phyloP scores from a whole-genome alignment of 2,113 vertebrate species.

The Willisornis vidua region DNA sequence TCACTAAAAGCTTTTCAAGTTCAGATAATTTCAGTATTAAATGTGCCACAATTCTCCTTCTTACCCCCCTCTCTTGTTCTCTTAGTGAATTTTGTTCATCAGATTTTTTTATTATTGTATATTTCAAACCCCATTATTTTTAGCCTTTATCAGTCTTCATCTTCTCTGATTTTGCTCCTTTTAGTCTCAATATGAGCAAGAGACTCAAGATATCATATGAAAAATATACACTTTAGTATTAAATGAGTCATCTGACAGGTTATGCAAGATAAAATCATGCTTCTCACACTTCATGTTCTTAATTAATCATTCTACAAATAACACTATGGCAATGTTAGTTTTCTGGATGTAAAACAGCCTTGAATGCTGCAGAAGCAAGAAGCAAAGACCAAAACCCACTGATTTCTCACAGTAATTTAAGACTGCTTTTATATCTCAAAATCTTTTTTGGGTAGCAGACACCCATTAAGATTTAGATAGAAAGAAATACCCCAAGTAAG shows the following conservation, averaged over 20 bases:
- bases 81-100: background rate
- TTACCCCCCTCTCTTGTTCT: background rate
- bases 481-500: background rate
- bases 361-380: background rate
- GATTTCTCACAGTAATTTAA: background rate
- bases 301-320: background rate
- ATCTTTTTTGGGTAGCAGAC: background rate
- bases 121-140: background rate
- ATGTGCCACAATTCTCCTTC: background rate
- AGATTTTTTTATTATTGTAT: background rate
- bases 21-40: background rate
- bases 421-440: background rate
- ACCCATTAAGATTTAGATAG: background rate
- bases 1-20: slow-evolving; percentile 23
- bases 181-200: background rate
- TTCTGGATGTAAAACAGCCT: background rate
- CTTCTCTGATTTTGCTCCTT: background rate
- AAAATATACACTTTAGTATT: background rate
- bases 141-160: background rate
- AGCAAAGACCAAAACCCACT: background rate
- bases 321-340: background rate
- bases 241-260: background rate
- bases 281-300: background rate
- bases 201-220: background rate
- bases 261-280: background rate